Conservation (phyloP, 2,113 vertebrate genomes). For the Thymallus thymallus region DNA sequence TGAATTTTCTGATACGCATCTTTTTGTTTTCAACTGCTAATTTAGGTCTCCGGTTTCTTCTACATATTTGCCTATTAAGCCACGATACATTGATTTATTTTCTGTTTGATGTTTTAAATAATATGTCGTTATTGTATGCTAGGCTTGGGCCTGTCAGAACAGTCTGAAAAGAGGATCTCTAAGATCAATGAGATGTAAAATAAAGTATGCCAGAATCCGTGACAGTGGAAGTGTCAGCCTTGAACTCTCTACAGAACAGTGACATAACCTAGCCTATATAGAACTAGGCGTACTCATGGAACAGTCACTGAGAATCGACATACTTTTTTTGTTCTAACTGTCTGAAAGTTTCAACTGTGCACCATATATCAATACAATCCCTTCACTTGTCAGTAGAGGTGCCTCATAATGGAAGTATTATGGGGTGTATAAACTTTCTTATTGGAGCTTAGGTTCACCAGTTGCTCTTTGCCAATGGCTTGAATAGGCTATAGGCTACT, state of each 20-base stretch:
- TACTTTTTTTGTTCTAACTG: no score
- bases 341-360: no score
- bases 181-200: not conserved
- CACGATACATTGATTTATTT: not conserved
- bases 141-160: not conserved
- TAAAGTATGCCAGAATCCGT: not conserved
- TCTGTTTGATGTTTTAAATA: not conserved
- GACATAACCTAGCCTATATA: no score
- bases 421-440: constrained; percentile 18
- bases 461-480: not conserved
- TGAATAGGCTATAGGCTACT: no score
- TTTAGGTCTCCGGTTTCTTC: not conserved
- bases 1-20: constrained; percentile 14
- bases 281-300: no score
- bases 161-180: not conserved
- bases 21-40: constrained; percentile 10
- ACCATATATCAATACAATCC: no score
- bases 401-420: not conserved
- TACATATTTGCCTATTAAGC: not conserved
- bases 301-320: no score
- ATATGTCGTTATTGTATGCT: not conserved
- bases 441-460: constrained; percentile 14
- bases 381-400: no score
- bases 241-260: no score
- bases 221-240: not conserved